Base-by-base conservation (phyloP, 2,888 invertebrate species). In the Cheilosia urbana region DNA sequence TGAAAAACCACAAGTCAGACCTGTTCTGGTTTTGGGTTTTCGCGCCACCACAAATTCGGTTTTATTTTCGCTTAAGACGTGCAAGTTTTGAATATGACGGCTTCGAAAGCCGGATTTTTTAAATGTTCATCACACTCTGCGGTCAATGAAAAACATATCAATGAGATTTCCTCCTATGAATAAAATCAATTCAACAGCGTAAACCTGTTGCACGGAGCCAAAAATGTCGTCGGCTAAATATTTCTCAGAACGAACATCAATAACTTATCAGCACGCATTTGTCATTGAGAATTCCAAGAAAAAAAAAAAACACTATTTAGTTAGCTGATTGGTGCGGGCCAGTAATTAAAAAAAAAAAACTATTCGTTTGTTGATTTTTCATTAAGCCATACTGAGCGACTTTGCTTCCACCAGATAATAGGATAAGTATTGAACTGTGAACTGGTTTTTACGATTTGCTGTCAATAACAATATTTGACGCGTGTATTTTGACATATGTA, bases 181-280 rank as follows among this genome's bases (percentile, higher is more conserved):
- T 80, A 68, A 66, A 73, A 73, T 80, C 66, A 80, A 81, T 75
- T 69, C 69, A 81, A 69, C 51, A 49, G 72, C 60, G 65, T 72
- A 79, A 79, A 79, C 60, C 66, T 79, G 79, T 75, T 75, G 58
- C 51, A 45, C 15, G 5, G 75, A 65, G n/a, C 42, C 63, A 69
- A 73, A 66, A 79, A 66, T 60, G 24, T 37, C 24, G 42, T 34
- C 30, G 55, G 57, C 49, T 49, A 63, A 42, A 45, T 55, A 5
- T 27, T 63, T 73, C 53, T 62, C n/a, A 53, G 53, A 51, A 45
- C 42, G 60, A 72, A 66, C 6, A 66, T 66, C 66, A 73, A 66
- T 73, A 73, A 73, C 42, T 66, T 79, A 53, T 73, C 42, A 60
- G 79, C 79, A 72, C 79, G 58, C 65, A 78, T 63, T 79, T 42